Evolutionary conservation across 2,797 vertebrate genomes (phyloP), one percentile per base, ranked within the genome.

Genomic region (Synaphobranchus kaupii): DNA sequence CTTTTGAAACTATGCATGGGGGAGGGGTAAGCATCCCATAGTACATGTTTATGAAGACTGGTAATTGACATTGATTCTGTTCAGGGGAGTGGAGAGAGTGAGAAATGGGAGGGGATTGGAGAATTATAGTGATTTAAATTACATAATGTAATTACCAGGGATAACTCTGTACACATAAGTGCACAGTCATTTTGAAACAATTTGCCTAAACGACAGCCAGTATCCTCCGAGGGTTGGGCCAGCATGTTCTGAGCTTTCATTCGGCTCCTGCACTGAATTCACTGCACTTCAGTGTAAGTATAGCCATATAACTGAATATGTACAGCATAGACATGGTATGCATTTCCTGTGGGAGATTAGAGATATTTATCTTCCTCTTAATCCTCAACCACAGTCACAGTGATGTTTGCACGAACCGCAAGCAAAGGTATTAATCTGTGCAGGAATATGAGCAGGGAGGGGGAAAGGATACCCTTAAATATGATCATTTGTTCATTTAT

Each of bases 291-390:
- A 78, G 73, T 78, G 34, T 80, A 9, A 47, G 44, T 80, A 25
- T 25, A 48, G 34, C 48, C 76, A 22, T 48, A 47, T 44, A 22
- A 80, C 39, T 47, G 13, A 47, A 80, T 80, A 80, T 80, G 76
- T 48, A 80, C 47, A 48, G 39, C 48, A 48, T 8, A 80, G 76
- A 76, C 80, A 86, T 85, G 87, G 80, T 87, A 85, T 80, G 84
- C 78, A 83, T 88, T 88, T 85, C 76, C 85, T 86, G 78, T 76
- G 88, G 83, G 84, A 87, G 84, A 87, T 90, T 84, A 90, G 84
- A 90, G 68, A 8, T 52, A 66, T 73, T 84, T 66, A 83, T 71
- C 82, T 1, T 28, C 12, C 76, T 8, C 8, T 80, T 90, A 90
- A 88, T 90, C 84, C 87, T 87, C 66, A 88, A 76, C 86, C 85